Evolutionary conservation across 2,888 invertebrate genomes (phyloP).

Genomic region (Monochamus alternatus): DNA sequence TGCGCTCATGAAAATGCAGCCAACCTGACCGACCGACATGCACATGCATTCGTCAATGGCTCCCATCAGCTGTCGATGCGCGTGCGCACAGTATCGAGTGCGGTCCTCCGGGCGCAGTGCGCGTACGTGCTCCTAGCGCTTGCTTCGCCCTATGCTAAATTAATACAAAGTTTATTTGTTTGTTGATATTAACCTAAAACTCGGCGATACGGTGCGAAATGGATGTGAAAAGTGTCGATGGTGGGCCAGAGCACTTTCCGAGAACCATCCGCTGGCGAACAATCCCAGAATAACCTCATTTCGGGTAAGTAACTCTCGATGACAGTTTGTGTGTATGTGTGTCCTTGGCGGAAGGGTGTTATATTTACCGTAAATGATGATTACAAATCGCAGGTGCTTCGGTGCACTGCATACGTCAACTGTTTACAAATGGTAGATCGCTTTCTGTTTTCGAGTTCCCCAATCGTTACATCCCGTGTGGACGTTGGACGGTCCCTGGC

Average conservation of each 20-base stretch:
- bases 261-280: slow-evolving; percentile 54
- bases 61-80: slow-evolving; percentile 51
- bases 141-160: slow-evolving; percentile 62
- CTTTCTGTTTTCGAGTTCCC: slow-evolving; percentile 14
- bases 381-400: slow-evolving; percentile 41
- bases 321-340: slow-evolving; percentile 62
- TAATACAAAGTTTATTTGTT: slow-evolving; percentile 67
- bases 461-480: slow-evolving; percentile 7
- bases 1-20: slow-evolving; percentile 23
- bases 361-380: slow-evolving; percentile 47
- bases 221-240: slow-evolving; percentile 53
- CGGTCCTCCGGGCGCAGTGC: slow-evolving; percentile 56
- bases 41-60: slow-evolving; percentile 40
- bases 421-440: slow-evolving; percentile 25
- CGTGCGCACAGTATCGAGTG: slow-evolving; percentile 51
- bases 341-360: slow-evolving; percentile 65
- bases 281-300: slow-evolving; percentile 64
- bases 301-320: slow-evolving; percentile 60
- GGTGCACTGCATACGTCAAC: slow-evolving; percentile 40
- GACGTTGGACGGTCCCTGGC: slow-evolving; percentile 28
- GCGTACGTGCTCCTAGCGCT: slow-evolving; percentile 64
- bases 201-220: slow-evolving; percentile 59
- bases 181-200: slow-evolving; percentile 69
- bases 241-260: slow-evolving; percentile 49
- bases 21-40: slow-evolving; percentile 27